Base-by-base conservation (phyloP, 2,888 invertebrate genomes). In the Drosophila demipolita region DNA sequence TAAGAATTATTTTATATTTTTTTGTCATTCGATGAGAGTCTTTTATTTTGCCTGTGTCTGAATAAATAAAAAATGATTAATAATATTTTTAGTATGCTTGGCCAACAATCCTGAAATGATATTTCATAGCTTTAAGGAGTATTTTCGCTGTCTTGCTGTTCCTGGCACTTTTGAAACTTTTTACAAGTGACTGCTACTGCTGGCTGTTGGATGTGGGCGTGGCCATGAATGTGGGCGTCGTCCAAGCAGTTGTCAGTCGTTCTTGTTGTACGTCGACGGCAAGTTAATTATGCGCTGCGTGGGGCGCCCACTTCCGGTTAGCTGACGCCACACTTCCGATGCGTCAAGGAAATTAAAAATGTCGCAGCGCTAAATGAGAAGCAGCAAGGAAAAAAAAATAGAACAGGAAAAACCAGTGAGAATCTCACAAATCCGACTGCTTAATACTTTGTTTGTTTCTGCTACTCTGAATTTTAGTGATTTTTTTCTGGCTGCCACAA, bases 281-380 rank as follows among this genome's bases (percentile, higher is more conserved):
- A 78, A 89, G 89, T 89, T 87, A 90, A 87, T 87, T 87, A 87
- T 86, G 84, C 79, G 68, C 83, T 83, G 83, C 71, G 80, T 71
- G 75, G 71, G 67, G 59, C 64, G 58, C 65, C 65, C 72, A 81
- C 79, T 86, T 90, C 89, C 87, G 89, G 87, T 75, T 80, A 64
- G 75, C 67, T 77, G 68, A 72, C 73, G 79, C 75, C 77, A 78
- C 77, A 79, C 72, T 83, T 86, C 89, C 87, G 87, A 50, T 76
- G 80, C 66, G 57, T 57, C 60, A 71, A 88, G 90, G 90, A 90
- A 85, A 90, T 85, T 90, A 90, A 85, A 85, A 85, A 85, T 87
- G 90, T 87, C 85, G 82, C 70, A 54, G 71, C 23, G 45, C 55
- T 55, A 61, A 74, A 61, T 45, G 36, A 17, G 53, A 26, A 49